Conservation (phyloP, 2,113 vertebrate genomes). For the Uropsilus gracilis region DNA sequence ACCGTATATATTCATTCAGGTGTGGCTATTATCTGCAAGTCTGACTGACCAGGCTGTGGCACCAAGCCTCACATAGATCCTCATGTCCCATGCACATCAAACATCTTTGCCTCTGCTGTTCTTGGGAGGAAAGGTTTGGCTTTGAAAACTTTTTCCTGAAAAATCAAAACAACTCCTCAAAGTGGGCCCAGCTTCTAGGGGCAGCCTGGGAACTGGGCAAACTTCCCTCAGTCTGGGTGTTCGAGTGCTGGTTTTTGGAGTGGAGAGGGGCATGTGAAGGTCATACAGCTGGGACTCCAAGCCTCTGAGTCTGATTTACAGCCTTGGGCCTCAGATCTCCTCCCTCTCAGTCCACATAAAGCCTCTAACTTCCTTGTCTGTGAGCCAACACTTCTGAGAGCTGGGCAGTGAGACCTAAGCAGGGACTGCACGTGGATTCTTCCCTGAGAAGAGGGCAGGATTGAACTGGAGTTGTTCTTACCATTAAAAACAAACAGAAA, state of each 20-base stretch:
- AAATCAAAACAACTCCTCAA: constrained; percentile 69
- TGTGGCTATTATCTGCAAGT: background rate
- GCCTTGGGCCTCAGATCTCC: background rate
- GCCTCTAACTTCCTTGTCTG: constrained; percentile 30
- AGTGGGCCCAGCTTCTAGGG: constrained; percentile 51
- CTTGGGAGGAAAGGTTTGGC: constrained; percentile 67
- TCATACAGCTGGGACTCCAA: constrained; percentile 57
- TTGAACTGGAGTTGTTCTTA: background rate
- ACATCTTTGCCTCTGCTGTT: constrained; percentile 63
- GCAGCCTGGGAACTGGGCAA: constrained; percentile 4
- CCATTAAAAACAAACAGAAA: too few species aligned
- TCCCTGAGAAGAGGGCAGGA: constrained; percentile 21
- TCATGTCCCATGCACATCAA: background rate
- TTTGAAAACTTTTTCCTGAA: constrained; percentile 65
- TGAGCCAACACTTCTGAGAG: background rate
- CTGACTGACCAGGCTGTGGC: background rate
- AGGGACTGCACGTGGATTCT: constrained; percentile 46
- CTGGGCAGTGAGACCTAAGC: constrained; percentile 23
- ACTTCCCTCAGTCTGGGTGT: constrained; percentile 47
- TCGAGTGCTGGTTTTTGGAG: background rate
- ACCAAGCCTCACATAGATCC: background rate
- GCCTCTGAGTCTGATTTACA: constrained; percentile 65
- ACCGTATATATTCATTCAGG: background rate
- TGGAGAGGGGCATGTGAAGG: constrained; percentile 40
- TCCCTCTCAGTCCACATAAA: constrained; percentile 36